A percentile compares a stretch with the other conserved stretches of the same genome.
Evolutionary conservation across 2,888 invertebrate species (phyloP).

Genomic region (Stenurella melanura): DNA sequence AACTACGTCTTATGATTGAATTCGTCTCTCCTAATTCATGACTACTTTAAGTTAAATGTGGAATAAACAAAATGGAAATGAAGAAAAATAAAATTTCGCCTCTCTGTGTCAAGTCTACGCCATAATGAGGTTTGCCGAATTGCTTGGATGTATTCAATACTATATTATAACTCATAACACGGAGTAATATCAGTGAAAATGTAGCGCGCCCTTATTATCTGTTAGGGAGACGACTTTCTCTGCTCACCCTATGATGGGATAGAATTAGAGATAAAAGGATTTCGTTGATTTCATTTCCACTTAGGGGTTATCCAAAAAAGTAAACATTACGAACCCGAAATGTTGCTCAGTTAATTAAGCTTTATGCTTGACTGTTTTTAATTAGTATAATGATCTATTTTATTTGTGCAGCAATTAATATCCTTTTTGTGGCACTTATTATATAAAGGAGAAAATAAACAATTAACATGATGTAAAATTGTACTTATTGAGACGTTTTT

Average conservation of each 20-base stretch:
- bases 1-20: no score
- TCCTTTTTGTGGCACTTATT: not conserved
- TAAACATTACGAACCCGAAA: slow-evolving; percentile 45
- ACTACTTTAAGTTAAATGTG: not conserved
- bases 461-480: not conserved
- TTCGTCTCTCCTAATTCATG: no score
- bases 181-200: slow-evolving; percentile 53
- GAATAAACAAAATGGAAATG: not conserved
- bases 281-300: slow-evolving; percentile 62
- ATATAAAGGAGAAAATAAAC: not conserved
- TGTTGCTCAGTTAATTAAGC: slow-evolving; percentile 33
- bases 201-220: slow-evolving; percentile 53
- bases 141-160: slow-evolving; percentile 24
- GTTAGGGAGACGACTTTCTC: slow-evolving; percentile 47
- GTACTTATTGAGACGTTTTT: no score
- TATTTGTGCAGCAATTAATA: not conserved
- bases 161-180: slow-evolving; percentile 45
- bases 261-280: slow-evolving; percentile 59
- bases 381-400: slow-evolving; percentile 25
- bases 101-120: not conserved
- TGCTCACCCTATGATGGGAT: slow-evolving; percentile 56
- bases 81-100: not conserved
- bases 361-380: slow-evolving; percentile 27
- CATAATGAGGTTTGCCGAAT: not conserved
- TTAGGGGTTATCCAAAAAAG: slow-evolving; percentile 60